Conservation (phyloP, 1,140 invertebrate species). For the Neotoxoptera formosana region DNA sequence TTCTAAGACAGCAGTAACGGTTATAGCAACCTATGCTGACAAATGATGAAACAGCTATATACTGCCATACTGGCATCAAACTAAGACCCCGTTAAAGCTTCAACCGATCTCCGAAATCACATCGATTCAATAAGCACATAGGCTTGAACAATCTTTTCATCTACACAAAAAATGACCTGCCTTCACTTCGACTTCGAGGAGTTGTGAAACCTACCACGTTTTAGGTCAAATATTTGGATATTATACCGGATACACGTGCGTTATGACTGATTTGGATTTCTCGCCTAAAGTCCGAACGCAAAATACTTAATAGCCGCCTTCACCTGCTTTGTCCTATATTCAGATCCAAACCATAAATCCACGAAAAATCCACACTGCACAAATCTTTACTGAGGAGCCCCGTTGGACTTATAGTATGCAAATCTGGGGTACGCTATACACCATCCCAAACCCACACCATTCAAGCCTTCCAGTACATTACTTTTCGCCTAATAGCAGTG, state of each 20-base stretch:
- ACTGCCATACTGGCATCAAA: neutral
- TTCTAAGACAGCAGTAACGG: neutral
- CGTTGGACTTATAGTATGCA: too few species aligned
- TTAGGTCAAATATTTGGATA: neutral
- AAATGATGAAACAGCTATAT: neutral
- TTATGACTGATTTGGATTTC: too few species aligned
- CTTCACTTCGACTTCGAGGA: neutral
- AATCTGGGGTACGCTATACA: too few species aligned
- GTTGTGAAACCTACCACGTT: neutral
- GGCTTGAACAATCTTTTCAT: neutral
- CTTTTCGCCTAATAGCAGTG: too few species aligned
- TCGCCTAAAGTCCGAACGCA: neutral
- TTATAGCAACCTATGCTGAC: neutral
- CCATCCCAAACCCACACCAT: too few species aligned
- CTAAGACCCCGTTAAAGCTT: neutral
- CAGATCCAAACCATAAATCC: neutral
- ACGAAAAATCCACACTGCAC: neutral
- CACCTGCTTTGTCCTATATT: neutral
- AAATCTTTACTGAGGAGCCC: neutral
- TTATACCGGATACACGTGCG: too few species aligned
- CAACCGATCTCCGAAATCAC: neutral
- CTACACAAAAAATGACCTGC: neutral
- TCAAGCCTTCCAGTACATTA: too few species aligned
- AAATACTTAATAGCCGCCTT: neutral
- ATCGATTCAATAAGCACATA: neutral